These are phyloP conservation scores for Morphnarchus princeps DNA, from an alignment of 2,113 vertebrate genomes.

Conservation along the genomic window DNA sequence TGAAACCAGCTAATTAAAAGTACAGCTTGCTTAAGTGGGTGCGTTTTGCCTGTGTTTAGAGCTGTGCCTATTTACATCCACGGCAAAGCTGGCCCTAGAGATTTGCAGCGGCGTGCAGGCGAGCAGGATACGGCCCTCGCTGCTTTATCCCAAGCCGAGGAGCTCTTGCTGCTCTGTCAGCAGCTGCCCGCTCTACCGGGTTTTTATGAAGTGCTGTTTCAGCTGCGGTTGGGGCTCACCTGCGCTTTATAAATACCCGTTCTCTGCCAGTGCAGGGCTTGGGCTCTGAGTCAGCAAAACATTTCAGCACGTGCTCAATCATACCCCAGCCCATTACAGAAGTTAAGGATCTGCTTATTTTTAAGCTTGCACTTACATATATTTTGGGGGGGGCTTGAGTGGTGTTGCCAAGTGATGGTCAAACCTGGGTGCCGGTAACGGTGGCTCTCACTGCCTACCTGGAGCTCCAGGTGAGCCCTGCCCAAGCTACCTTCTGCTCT, in stretches of 20 bases:
- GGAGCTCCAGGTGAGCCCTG: background rate
- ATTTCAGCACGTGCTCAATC: background rate
- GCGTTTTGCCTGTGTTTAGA: background rate
- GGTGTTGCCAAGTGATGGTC: background rate
- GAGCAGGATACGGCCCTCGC: background rate
- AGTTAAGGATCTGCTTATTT: background rate
- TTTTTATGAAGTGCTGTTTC: background rate
- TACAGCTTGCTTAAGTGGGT: background rate
- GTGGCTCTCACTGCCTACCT: background rate
- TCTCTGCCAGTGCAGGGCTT: background rate
- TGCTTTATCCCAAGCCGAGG: background rate
- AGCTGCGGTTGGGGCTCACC: background rate
- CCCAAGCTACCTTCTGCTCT: background rate
- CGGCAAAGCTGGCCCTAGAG: background rate
- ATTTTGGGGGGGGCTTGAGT: background rate
- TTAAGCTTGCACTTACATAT: background rate
- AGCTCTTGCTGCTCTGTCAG: background rate
- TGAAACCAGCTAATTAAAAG: background rate
- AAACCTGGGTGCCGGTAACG: accelerated
- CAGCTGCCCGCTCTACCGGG: accelerated
- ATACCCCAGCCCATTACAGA: background rate
- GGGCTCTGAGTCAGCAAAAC: background rate
- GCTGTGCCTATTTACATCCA: background rate
- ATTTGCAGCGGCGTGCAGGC: background rate
- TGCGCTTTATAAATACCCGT: background rate